Evolutionary conservation across 2,113 vertebrate species (phyloP).

Genomic region (Emydura subglobosa): DNA sequence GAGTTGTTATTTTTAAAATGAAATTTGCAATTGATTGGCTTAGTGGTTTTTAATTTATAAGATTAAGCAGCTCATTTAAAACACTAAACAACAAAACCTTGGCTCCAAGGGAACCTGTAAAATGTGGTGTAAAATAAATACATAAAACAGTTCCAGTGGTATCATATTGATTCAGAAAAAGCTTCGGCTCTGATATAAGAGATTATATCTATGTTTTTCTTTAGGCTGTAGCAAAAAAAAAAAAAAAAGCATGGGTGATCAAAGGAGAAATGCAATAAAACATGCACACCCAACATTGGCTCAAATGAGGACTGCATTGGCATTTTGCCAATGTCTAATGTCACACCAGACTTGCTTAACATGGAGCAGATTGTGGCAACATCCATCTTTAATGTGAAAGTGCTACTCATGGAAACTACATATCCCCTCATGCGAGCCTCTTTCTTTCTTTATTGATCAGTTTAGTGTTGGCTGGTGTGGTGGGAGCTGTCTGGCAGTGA

Average conservation of each 20-base stretch:
- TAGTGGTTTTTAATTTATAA: not conserved
- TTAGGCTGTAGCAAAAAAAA: not conserved
- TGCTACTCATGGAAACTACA: not conserved
- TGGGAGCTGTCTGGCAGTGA: not conserved
- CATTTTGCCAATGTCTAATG: not conserved
- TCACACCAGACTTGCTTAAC: not conserved
- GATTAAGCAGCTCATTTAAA: not conserved
- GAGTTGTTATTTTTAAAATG: not conserved
- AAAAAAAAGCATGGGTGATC: not conserved
- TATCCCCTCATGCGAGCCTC: not conserved
- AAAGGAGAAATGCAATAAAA: not conserved
- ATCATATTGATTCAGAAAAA: not conserved
- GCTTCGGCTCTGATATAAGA: not conserved
- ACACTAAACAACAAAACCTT: not conserved
- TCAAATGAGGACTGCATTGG: not conserved
- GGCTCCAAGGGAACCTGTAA: rapidly evolving
- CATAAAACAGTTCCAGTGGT: not conserved
- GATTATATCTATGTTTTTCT: not conserved
- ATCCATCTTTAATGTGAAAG: not conserved
- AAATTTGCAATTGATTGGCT: not conserved
- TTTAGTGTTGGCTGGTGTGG: not conserved
- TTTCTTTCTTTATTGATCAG: rapidly evolving
- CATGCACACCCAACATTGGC: not conserved
- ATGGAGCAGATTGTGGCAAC: not conserved
- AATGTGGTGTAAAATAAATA: not conserved